Evolutionary conservation across 2,888 invertebrate genomes (phyloP).

Genomic region (Drosophila tripunctata): DNA sequence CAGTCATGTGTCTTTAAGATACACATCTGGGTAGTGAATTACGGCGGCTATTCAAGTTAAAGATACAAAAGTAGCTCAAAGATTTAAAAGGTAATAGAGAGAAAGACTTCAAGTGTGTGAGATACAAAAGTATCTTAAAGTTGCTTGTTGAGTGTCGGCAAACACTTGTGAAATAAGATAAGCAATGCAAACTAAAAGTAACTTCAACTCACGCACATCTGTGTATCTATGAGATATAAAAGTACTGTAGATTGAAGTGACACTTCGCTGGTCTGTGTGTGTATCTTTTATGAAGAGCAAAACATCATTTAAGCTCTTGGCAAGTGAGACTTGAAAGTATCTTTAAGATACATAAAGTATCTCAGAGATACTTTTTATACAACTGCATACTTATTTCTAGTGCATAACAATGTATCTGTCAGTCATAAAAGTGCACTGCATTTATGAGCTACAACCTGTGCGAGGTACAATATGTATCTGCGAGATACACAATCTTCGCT

Average conservation of each 20-base stretch:
- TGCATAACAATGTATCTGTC: not conserved
- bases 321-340: not conserved
- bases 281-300: not conserved
- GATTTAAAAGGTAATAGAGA: not conserved
- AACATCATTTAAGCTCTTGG: not conserved
- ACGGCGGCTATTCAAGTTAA: not conserved
- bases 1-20: slow-evolving; percentile 1
- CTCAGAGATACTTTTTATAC: too few species aligned
- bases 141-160: not conserved
- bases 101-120: not conserved
- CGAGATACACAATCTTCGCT: not conserved
- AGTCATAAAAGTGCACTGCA: too few species aligned
- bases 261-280: not conserved
- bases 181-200: not conserved
- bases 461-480: not conserved
- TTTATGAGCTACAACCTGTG: not conserved
- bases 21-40: slow-evolving; percentile 2
- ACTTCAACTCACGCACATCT: not conserved
- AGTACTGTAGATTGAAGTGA: not conserved
- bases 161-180: not conserved
- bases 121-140: not conserved
- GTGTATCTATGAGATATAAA: not conserved
- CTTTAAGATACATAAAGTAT: not conserved
- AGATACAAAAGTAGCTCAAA: not conserved
- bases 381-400: not conserved